Base-by-base conservation (phyloP, 2,797 vertebrate species). In the Spheniscus humboldti region DNA sequence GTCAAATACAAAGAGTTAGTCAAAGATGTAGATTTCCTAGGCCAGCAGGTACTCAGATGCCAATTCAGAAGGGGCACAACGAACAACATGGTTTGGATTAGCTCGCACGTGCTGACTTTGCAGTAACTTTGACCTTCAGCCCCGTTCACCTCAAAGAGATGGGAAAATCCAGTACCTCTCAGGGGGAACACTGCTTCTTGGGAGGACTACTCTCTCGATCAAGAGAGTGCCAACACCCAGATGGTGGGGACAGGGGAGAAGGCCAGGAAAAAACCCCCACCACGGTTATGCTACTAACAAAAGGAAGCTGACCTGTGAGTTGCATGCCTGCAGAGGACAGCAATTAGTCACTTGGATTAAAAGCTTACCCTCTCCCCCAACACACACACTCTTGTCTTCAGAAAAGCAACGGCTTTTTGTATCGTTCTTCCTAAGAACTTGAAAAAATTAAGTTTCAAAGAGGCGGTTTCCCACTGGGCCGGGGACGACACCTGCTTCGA, bases 61-160 rank as follows among this genome's bases (percentile, higher is more conserved):
- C 64, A 31, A 0, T 9, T 56, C 27, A 24, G 24, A 43, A 18
- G 6, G 19, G 8, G 9, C 25, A 23, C 39, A 28, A 9, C 0
- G 4, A 53, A 12, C n/a, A 8, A 7, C 16, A 3, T 0, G 10
- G 23, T 15, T 48, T 35, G 24, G 24, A 9, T 43, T 2, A 13
- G 30, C 11, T 10, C 2, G 0, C 31, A 22, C 1, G 3, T 7
- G 73, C 17, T 1, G 1, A 5, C 45, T 16, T 7, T 5, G 47
- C 18, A 13, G 24, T 2, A 18, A 11, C 14, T 57, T 20, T 43
- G 64, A 41, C 27, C 35, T 68, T 47, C 50, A 47, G 25, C 23
- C 24, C 10, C 19, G 0, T 50, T 39, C 27, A 31, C 19, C 39
- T 30, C 35, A 10, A 30, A 11, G 9, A 33, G 12, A 19, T 0